phyloP scores from a whole-genome alignment of 2,113 vertebrate species.

The Chrysochloris asiatica region DNA sequence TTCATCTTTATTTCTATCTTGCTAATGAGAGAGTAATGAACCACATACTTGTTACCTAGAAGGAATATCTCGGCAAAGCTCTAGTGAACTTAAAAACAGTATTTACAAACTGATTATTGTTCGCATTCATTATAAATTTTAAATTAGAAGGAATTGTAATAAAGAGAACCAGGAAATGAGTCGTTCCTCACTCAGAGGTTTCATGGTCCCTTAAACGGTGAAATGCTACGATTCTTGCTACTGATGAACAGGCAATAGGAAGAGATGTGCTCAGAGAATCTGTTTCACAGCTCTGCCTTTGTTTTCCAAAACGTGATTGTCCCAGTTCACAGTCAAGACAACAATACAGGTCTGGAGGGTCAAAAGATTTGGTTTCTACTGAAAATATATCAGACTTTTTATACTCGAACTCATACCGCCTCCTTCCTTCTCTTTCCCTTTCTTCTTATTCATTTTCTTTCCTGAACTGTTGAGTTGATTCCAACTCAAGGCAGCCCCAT shows the following conservation, averaged over 20 bases:
- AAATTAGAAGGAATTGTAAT: constrained; percentile 81
- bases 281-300: not conserved
- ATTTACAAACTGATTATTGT: constrained; percentile 87
- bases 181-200: constrained; percentile 73
- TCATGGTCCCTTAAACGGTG: constrained; percentile 75
- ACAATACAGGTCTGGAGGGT: not conserved
- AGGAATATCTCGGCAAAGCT: constrained; percentile 85
- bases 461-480: not conserved
- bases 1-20: constrained; percentile 86
- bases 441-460: constrained; percentile 13
- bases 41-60: constrained; percentile 87
- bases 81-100: constrained; percentile 86
- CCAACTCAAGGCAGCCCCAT: not conserved
- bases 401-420: not conserved
- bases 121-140: constrained; percentile 85
- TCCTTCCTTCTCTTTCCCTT: not conserved
- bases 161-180: constrained; percentile 70
- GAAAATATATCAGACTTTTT: not conserved
- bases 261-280: constrained; percentile 47
- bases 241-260: constrained; percentile 53
- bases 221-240: constrained; percentile 71
- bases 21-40: constrained; percentile 90
- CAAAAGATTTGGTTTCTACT: not conserved
- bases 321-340: not conserved
- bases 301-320: not conserved